Evolutionary conservation across 2,113 vertebrate genomes (phyloP).

Genomic region (Toxostoma redivivum): DNA sequence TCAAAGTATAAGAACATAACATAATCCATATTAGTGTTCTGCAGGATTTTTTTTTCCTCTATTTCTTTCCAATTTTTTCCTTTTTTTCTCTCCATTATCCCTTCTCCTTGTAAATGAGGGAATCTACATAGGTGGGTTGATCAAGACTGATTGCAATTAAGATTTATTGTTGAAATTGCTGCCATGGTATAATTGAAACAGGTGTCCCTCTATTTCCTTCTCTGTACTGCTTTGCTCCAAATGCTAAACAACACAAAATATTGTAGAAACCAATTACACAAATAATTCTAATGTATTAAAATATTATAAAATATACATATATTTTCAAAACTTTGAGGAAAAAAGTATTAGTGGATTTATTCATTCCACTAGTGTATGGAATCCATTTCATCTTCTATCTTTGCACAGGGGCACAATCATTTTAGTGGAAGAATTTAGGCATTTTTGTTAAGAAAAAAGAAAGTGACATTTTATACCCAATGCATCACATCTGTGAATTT

Average conservation of each 20-base stretch:
- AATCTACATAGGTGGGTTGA: slow-evolving; percentile 47
- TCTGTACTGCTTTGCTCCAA: slow-evolving; percentile 1
- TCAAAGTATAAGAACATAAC: background rate
- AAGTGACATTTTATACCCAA: background rate
- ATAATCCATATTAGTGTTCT: background rate
- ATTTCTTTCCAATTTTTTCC: background rate
- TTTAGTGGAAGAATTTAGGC: background rate
- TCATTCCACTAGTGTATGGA: background rate
- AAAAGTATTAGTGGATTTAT: background rate
- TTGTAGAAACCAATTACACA: background rate
- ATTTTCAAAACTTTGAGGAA: background rate
- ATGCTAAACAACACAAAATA: slow-evolving; percentile 17
- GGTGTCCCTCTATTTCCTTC: slow-evolving; percentile 39
- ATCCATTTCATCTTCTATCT: background rate
- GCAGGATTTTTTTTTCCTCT: background rate
- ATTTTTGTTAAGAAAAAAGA: background rate
- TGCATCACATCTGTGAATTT: background rate
- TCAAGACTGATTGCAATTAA: slow-evolving; percentile 55
- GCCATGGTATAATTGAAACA: slow-evolving; percentile 35
- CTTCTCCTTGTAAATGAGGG: background rate
- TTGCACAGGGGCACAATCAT: background rate
- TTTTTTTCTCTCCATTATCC: background rate
- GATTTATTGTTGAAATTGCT: slow-evolving; percentile 47
- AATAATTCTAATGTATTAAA: background rate
- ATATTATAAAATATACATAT: background rate